A percentile compares a stretch with the other conserved stretches of the same genome.
phyloP scores from a whole-genome alignment of 2,113 vertebrate species.

The Sinosuthora webbiana region DNA sequence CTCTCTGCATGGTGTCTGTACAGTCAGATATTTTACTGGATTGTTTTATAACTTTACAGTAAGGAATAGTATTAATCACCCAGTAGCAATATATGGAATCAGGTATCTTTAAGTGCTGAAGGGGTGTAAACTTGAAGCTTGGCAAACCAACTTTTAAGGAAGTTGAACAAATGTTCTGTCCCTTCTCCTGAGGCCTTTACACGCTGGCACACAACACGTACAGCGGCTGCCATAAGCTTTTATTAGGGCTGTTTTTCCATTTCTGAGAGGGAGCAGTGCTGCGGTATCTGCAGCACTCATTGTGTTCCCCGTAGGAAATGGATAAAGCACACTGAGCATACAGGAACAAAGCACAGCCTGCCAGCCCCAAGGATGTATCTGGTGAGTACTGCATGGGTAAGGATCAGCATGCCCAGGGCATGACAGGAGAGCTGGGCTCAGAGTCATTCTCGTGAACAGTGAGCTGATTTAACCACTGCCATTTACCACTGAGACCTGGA shows the following conservation, averaged over 20 bases:
- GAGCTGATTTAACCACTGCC: background rate
- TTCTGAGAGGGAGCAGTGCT: background rate
- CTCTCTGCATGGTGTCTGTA: background rate
- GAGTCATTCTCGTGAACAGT: background rate
- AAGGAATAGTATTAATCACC: background rate
- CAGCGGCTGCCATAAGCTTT: background rate
- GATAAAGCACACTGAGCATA: background rate
- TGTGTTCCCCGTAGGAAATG: background rate
- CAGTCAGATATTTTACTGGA: background rate
- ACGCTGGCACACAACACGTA: background rate
- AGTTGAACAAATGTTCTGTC: background rate
- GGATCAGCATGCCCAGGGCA: background rate
- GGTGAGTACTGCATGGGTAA: background rate
- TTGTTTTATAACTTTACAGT: background rate
- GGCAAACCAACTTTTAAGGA: background rate
- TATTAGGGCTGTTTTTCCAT: background rate
- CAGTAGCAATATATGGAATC: background rate
- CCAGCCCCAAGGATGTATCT: background rate
- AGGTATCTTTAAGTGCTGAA: background rate
- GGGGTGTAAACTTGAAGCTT: background rate
- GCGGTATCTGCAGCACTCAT: background rate
- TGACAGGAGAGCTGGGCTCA: background rate
- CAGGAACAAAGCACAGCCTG: background rate
- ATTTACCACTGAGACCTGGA: background rate
- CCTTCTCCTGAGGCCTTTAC: background rate